Base-by-base conservation (phyloP, 2,113 vertebrate species). In the Puma concolor region DNA sequence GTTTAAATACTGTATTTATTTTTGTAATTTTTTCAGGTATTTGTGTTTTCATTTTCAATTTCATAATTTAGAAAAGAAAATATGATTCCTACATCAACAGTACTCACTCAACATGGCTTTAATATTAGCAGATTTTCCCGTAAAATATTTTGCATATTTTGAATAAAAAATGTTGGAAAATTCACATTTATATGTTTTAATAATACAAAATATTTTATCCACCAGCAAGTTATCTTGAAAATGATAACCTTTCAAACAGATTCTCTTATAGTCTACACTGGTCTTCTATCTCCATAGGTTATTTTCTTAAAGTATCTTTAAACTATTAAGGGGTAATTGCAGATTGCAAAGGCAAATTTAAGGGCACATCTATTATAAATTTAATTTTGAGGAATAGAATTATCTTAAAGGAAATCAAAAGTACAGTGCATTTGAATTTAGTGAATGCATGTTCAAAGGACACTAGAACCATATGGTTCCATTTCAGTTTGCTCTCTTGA, bases 401-500 rank as follows among this genome's bases (percentile, higher is more conserved):
- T 96, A 95, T 89, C 36, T 86, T 36, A 79, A 81, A 92, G 44
- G 2, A 88, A 95, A 87, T 91, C 2, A 89, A 94, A 91, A 91
- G 54, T 74, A 85, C 25, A 94, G 38, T 72, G 21, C 8, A 89
- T 95, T 33, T 97, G 10, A 92, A 82, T 86, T 88, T 44, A 93
- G 29, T 60, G 57, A 91, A n/a, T 27, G 2, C 23, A 1, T 88
- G 21, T 38, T 54, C 21, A 44, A 79, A 92, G 23, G 19, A 79
- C 48, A 63, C 7, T 48, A 80, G 41, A 89, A 87, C 16, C 21
- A 57, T 36, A 95, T 96, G 91, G 15, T 41, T 93, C n/a, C 67
- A 79, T 85, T 96, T 98, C n/a, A 63, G 14, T 72, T 95, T 97
- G 89, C 7, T 89, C 54, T 90, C 23, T 89, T 88, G 13, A 69